Percentiles rank a stretch among this genome's conserved stretches.
These are phyloP conservation scores for Bujurquina vittata DNA, from an alignment of 2,113 vertebrate genomes.

Conservation along the genomic window DNA sequence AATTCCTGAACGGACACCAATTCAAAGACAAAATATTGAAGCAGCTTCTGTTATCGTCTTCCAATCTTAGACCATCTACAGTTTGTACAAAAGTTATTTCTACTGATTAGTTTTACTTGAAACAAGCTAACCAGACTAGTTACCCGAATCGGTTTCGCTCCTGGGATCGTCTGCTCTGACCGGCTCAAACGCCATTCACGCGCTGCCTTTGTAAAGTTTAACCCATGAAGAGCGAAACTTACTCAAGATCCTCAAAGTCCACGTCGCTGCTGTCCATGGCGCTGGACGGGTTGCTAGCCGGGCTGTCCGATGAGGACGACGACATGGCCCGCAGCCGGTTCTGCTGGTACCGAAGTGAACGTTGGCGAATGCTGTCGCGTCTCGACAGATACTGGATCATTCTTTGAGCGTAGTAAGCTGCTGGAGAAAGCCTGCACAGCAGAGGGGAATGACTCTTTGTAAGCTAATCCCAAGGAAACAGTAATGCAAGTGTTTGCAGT, in stretches of 20 bases:
- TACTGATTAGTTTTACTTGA: not conserved
- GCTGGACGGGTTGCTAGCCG: conserved; percentile 82
- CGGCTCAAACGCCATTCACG: not conserved
- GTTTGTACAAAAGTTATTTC: no score
- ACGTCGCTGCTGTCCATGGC: conserved; percentile 92
- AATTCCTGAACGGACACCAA: not conserved
- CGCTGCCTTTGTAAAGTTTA: not conserved
- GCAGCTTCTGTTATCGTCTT: no score
- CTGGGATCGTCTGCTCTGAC: not conserved
- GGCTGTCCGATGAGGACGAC: conserved; percentile 82
- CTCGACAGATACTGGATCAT: conserved; percentile 99
- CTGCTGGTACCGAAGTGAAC: conserved; percentile 95
- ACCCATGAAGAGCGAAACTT: conserved; percentile 63
- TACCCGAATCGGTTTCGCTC: not conserved
- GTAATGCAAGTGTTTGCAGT: no score
- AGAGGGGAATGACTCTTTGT: not conserved
- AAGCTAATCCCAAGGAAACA: not conserved
- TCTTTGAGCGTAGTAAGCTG: conserved; percentile 98
- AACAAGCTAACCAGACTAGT: rapidly evolving
- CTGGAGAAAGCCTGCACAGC: conserved; percentile 91
- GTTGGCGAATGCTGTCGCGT: conserved; percentile 97
- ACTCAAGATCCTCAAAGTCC: conserved; percentile 99
- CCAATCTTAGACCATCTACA: not conserved
- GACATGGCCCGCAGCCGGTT: conserved; percentile 91
- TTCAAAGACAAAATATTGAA: not conserved